These are phyloP conservation scores for Gymnoscopelus microlampas DNA, from an alignment of 2,797 vertebrate genomes.

Conservation along the genomic window DNA sequence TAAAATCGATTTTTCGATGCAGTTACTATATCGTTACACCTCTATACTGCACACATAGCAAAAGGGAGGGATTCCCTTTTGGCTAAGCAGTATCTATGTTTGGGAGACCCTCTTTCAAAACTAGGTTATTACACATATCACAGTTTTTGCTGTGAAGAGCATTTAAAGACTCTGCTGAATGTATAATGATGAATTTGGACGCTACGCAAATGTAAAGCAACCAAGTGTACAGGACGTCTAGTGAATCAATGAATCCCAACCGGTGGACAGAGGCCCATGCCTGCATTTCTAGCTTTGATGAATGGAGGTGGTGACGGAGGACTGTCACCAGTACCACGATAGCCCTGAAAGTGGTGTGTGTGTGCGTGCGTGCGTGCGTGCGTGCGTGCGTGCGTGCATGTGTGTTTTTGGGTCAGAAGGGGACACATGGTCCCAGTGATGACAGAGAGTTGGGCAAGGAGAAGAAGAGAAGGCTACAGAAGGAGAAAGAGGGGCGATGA, in stretches of 20 bases:
- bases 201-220: slow-evolving; percentile 5
- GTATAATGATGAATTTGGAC: neutral
- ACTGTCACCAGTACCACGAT: slow-evolving; percentile 42
- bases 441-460: slow-evolving; percentile 35
- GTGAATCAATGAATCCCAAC: slow-evolving; percentile 10
- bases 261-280: slow-evolving; percentile 16
- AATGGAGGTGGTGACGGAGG: slow-evolving; percentile 45
- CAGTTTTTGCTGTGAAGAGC: neutral
- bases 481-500: slow-evolving; percentile 21
- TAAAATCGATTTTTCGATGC: too few species aligned
- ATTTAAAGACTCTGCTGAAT: neutral
- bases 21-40: too few species aligned
- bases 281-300: slow-evolving; percentile 28
- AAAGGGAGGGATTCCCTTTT: neutral
- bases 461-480: slow-evolving; percentile 38
- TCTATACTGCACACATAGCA: neutral
- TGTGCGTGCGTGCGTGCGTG: neutral
- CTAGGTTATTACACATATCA: neutral
- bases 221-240: neutral
- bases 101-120: neutral
- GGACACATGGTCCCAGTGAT: slow-evolving; percentile 50
- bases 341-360: slow-evolving; percentile 20
- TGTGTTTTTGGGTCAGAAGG: slow-evolving; percentile 22
- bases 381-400: neutral
- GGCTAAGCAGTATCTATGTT: neutral